A percentile compares a stretch with the other conserved stretches of the same genome.
These are phyloP conservation scores for Papilio xuthus DNA, from an alignment of 1,140 invertebrate species.

Conservation along the genomic window DNA sequence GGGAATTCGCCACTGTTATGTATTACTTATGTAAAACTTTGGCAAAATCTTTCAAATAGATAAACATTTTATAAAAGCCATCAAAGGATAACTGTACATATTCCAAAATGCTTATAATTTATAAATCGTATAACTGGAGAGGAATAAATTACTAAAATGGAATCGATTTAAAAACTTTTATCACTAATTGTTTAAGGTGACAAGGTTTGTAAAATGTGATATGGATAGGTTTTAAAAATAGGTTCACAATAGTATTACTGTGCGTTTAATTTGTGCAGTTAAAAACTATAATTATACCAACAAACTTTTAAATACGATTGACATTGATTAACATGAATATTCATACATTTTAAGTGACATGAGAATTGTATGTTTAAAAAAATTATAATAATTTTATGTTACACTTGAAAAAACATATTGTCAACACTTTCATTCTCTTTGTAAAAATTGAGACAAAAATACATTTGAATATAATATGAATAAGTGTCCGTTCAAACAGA, in stretches of 20 bases:
- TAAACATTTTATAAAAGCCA: conserved; percentile 38
- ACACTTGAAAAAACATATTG: too few relatives aligned
- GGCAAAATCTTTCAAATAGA: conserved; percentile 31
- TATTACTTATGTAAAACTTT: conserved; percentile 22
- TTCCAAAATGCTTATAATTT: conserved; percentile 17
- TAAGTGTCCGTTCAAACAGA: too few relatives aligned
- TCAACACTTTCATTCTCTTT: too few relatives aligned
- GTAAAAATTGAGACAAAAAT: not conserved
- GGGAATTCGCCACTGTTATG: conserved; percentile 12
- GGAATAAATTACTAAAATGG: conserved; percentile 34
- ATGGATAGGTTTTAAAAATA: conserved; percentile 27
- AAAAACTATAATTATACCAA: not conserved
- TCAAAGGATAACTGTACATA: conserved; percentile 18
- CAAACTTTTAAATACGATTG: not conserved
- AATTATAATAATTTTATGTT: not conserved
- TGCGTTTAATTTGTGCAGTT: conserved; percentile 31
- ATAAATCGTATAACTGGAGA: conserved; percentile 15
- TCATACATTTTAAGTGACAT: not conserved
- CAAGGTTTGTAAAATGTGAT: conserved; percentile 15
- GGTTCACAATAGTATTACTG: conserved; percentile 27
- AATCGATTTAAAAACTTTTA: not conserved
- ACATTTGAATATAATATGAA: not conserved
- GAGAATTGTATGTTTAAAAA: not conserved
- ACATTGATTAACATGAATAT: too few relatives aligned
- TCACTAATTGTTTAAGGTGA: conserved; percentile 7